Evolutionary conservation across 2,888 invertebrate species (phyloP), one percentile per base, ranked within the genome.

Genomic region (Eubasilissa splendida): DNA sequence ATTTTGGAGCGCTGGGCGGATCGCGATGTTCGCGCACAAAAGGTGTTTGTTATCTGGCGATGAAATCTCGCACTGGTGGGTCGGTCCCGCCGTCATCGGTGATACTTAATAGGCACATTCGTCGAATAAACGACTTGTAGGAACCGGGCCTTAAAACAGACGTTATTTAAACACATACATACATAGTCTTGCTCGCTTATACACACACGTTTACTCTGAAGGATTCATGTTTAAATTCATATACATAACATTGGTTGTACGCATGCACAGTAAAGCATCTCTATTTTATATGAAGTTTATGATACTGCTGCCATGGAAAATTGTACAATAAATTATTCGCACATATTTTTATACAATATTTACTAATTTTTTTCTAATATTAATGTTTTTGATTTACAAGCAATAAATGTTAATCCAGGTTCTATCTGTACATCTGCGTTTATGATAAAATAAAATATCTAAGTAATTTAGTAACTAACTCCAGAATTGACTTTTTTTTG

Each of bases 41-140:
- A 83, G 83, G 83, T 83, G 83, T 83, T 77, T 80, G 74, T 79
- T 81, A 83, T 83, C 83, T 80, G 77, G 76, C 81, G 81, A 75
- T 70, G 80, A 81, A 76, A 83, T 83, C 83, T 81, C 79, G 76
- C 81, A 63, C 83, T 71, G 81, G 83, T 81, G 83, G 83, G 83
- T 79, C 70, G 83, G 77, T 63, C 78, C 66, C 63, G 76, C 80
- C 80, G 82, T 82, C 82, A 82, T 82, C 82, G 82, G 80, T 68
- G 77, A 80, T 78, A 80, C 80, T 75, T 80, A 82, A 82, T 82
- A 82, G 82, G 82, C 78, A 66, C 82, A 78, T 80, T 80, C 80
- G 78, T 75, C 65, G 77, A 79, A 80, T 82, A 78, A 82, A 82
- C 82, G 82, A 78, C 78, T 78, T 77, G 74, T 63, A 75, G 56